Evolutionary conservation across 2,888 invertebrate species (phyloP).

Genomic region (Thelaira solivaga): DNA sequence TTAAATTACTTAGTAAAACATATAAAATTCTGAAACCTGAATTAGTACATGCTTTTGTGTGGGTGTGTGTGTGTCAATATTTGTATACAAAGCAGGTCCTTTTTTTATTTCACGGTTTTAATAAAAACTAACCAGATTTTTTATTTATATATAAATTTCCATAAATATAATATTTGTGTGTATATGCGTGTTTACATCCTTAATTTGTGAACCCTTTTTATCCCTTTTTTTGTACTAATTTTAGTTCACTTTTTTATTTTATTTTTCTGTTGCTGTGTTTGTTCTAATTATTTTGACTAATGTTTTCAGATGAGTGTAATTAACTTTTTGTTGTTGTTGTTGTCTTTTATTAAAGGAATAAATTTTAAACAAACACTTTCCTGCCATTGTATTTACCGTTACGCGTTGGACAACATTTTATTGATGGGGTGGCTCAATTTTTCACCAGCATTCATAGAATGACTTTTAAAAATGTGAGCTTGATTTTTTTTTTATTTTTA

Average conservation of each 20-base stretch:
- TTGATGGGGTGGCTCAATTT: constrained; percentile 39
- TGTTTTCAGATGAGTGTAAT: constrained; percentile 60
- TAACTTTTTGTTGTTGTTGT: no score
- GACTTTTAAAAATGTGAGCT: constrained; percentile 23
- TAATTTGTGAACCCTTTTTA: constrained; percentile 47
- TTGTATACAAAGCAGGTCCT: constrained; percentile 9
- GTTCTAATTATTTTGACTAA: constrained; percentile 59
- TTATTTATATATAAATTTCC: no score
- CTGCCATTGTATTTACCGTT: neutral
- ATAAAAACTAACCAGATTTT: constrained; percentile 31
- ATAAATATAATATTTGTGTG: no score
- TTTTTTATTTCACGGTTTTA: neutral
- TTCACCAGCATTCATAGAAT: constrained; percentile 22
- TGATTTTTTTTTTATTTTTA: neutral
- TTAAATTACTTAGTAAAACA: neutral
- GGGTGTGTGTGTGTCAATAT: neutral
- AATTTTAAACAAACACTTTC: constrained; percentile 46
- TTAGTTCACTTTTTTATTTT: constrained; percentile 9
- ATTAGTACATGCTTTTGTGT: neutral
- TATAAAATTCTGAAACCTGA: neutral
- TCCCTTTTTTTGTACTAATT: neutral
- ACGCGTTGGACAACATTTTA: neutral
- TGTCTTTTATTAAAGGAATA: constrained; percentile 35
- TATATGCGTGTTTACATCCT: constrained; percentile 2
- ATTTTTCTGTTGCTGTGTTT: neutral